phyloP scores from a whole-genome alignment of 1,140 invertebrate species.

The Drosophila nebulosa region DNA sequence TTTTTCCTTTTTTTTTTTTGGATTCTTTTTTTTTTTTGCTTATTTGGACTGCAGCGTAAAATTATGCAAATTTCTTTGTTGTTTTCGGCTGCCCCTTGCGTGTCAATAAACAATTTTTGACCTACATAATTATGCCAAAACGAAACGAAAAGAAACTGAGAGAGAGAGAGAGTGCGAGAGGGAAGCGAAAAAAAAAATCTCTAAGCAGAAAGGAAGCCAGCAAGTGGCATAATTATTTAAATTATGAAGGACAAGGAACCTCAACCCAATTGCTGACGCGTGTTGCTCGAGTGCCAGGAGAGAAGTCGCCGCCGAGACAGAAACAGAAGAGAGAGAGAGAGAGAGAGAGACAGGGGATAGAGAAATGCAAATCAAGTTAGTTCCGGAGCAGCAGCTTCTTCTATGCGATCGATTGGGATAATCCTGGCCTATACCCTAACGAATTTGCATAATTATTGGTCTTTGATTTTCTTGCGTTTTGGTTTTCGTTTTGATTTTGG shows the following conservation, averaged over 20 bases:
- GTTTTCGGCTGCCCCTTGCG: slow-evolving; percentile 61
- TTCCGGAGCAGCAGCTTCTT: slow-evolving; percentile 68
- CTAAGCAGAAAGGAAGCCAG: slow-evolving; percentile 76
- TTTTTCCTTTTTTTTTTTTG: slow-evolving; percentile 1
- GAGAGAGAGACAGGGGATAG: slow-evolving; percentile 1
- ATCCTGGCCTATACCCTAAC: slow-evolving; percentile 49
- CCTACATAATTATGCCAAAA: slow-evolving; percentile 80
- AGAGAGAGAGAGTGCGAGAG: background rate
- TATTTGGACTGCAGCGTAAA: slow-evolving; percentile 62
- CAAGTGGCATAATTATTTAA: slow-evolving; percentile 80
- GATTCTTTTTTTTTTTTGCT: background rate
- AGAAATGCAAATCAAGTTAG: slow-evolving; percentile 71
- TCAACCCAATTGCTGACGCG: slow-evolving; percentile 42
- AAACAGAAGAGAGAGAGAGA: background rate
- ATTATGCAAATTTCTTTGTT: slow-evolving; percentile 79
- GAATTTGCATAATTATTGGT: slow-evolving; percentile 76
- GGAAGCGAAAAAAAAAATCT: slow-evolving; percentile 43
- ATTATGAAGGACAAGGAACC: slow-evolving; percentile 69
- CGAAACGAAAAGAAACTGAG: slow-evolving; percentile 4
- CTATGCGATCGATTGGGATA: slow-evolving; percentile 61
- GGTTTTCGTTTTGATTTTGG: slow-evolving; percentile 26
- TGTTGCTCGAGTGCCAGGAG: slow-evolving; percentile 61
- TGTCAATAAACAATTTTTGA: slow-evolving; percentile 80
- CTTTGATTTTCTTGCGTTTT: slow-evolving; percentile 24
- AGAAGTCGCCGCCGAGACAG: background rate